Evolutionary conservation across 1,140 invertebrate genomes (phyloP).

Genomic region (Triops cancriformis): DNA sequence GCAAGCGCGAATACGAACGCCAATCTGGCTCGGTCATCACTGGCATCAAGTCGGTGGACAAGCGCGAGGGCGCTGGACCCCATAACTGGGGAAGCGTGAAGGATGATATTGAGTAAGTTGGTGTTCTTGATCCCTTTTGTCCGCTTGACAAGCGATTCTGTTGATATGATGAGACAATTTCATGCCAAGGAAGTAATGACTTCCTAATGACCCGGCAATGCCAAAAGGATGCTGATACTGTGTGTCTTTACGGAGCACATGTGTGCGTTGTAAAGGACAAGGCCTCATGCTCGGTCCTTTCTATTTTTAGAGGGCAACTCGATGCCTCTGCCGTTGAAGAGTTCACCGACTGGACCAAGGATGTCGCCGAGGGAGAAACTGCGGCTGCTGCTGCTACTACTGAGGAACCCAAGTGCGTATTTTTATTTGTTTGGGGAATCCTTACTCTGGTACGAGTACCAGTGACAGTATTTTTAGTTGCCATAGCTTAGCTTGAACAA

Average conservation of each 20-base stretch:
- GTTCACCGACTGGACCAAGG: slow-evolving; percentile 9
- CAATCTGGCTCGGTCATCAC: slow-evolving; percentile 90
- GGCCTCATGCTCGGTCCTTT: not conserved
- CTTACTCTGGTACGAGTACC: too few species aligned
- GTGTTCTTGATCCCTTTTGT: not conserved
- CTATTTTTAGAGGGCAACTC: slow-evolving; percentile 18
- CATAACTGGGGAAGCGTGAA: slow-evolving; percentile 92
- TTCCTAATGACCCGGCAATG: slow-evolving; percentile 25
- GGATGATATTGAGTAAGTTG: slow-evolving; percentile 66
- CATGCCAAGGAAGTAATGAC: slow-evolving; percentile 15
- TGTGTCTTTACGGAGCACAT: not conserved
- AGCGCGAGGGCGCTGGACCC: slow-evolving; percentile 84
- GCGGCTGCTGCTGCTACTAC: slow-evolving; percentile 10
- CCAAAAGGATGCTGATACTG: slow-evolving; percentile 27
- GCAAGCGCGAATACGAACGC: slow-evolving; percentile 86
- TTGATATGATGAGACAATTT: slow-evolving; percentile 21
- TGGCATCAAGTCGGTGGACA: slow-evolving; percentile 86
- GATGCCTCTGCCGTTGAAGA: not conserved
- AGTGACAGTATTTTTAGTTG: too few species aligned
- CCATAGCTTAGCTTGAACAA: too few species aligned
- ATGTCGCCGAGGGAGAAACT: slow-evolving; percentile 29
- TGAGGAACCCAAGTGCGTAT: slow-evolving; percentile 7
- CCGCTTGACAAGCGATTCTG: not conserved
- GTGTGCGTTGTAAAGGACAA: not conserved
- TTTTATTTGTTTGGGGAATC: not conserved